These are phyloP conservation scores for Leucophenga varia DNA, from an alignment of 1,140 invertebrate species.

Conservation along the genomic window DNA sequence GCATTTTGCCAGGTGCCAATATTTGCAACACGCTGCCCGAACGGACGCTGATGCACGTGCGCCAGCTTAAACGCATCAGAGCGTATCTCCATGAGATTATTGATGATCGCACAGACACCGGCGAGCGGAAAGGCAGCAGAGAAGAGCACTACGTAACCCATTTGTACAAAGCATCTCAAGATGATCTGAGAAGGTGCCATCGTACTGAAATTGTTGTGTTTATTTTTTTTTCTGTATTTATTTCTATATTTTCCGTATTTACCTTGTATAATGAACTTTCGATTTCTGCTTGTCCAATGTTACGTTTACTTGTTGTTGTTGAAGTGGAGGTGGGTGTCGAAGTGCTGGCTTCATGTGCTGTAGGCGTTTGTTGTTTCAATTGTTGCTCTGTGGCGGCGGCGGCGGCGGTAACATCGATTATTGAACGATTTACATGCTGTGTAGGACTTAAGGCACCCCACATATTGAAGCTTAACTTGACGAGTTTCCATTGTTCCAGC, in stretches of 20 bases:
- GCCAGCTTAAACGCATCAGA: slow-evolving; percentile 96
- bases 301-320: slow-evolving; percentile 59
- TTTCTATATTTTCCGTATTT: slow-evolving; percentile 17
- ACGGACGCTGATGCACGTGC: slow-evolving; percentile 90
- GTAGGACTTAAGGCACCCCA: slow-evolving; percentile 81
- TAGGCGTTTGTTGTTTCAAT: slow-evolving; percentile 25
- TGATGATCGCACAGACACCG: slow-evolving; percentile 87
- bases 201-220: slow-evolving; percentile 63
- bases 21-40: slow-evolving; percentile 85
- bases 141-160: slow-evolving; percentile 95
- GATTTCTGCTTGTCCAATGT: slow-evolving; percentile 86
- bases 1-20: slow-evolving; percentile 98
- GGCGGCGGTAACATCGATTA: slow-evolving; percentile 22
- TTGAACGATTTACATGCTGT: slow-evolving; percentile 53
- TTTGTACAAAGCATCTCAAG: slow-evolving; percentile 95
- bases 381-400: slow-evolving; percentile 18
- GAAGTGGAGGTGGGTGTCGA: slow-evolving; percentile 14
- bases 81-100: slow-evolving; percentile 92
- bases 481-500: slow-evolving; percentile 76
- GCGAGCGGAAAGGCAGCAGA: slow-evolving; percentile 95
- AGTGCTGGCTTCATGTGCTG: slow-evolving; percentile 16
- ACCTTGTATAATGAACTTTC: slow-evolving; percentile 90
- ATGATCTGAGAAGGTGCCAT: slow-evolving; percentile 95
- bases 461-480: slow-evolving; percentile 78
- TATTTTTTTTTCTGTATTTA: background rate